Evolutionary conservation across 2,888 invertebrate genomes (phyloP).

Genomic region (Stratiomys singularior): DNA sequence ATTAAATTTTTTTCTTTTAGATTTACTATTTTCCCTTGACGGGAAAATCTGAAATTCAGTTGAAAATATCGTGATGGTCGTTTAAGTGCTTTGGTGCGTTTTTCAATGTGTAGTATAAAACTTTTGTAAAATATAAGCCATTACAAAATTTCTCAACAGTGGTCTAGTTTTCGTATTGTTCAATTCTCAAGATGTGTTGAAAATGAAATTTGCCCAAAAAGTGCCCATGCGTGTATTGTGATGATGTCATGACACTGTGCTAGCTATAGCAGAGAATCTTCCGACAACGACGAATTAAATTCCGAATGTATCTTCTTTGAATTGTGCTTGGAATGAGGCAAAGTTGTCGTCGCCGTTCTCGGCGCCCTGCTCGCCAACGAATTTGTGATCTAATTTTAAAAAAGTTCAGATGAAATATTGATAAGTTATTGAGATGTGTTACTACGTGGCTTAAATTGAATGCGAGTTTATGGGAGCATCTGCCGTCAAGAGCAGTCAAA

Average conservation of each 20-base stretch:
- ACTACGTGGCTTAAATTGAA: not conserved
- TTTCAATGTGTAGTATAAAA: not conserved
- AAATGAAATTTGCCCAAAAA: not conserved
- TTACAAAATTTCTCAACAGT: not conserved
- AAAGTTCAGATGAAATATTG: constrained; percentile 16
- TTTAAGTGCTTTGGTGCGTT: constrained; percentile 32
- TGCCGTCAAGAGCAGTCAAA: not conserved
- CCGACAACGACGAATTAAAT: not conserved
- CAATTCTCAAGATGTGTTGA: not conserved
- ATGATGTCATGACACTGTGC: constrained; percentile 34
- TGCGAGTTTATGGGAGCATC: not conserved
- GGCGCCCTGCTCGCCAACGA: not conserved
- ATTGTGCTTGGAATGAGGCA: not conserved
- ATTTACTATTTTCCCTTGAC: constrained; percentile 2
- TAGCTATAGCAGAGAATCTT: not conserved
- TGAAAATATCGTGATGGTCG: constrained; percentile 11
- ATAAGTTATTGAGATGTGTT: constrained; percentile 8
- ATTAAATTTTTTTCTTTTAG: not conserved
- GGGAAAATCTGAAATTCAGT: not conserved
- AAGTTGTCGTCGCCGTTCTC: not conserved
- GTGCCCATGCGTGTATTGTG: constrained; percentile 23
- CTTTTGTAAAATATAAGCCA: not conserved
- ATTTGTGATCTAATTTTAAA: constrained; percentile 25
- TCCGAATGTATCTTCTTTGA: constrained; percentile 18
- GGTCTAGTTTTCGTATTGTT: constrained; percentile 11